These are phyloP conservation scores for Papilio demoleus DNA, from an alignment of 2,888 invertebrate species.

Conservation along the genomic window DNA sequence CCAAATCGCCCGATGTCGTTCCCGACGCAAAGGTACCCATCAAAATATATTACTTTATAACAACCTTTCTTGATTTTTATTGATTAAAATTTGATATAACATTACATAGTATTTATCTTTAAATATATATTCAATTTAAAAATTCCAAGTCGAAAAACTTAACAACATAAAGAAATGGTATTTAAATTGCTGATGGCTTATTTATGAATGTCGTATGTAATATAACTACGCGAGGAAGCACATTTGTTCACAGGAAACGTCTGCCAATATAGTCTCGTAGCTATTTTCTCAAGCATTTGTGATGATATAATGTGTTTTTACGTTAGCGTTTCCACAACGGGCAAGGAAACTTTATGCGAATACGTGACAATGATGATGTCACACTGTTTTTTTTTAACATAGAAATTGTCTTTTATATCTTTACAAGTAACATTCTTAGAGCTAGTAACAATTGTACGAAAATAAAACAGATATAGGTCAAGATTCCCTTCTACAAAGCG, in stretches of 20 bases:
- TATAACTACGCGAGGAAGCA: slow-evolving; percentile 19
- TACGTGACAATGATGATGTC: slow-evolving; percentile 6
- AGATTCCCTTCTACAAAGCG: slow-evolving; percentile 50
- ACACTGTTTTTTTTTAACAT: slow-evolving; percentile 4
- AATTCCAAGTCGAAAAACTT: not conserved
- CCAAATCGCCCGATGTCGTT: no score
- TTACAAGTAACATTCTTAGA: not conserved
- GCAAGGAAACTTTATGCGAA: slow-evolving; percentile 4
- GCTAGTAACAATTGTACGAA: slow-evolving; percentile 23
- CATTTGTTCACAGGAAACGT: slow-evolving; percentile 18
- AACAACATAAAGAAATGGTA: not conserved
- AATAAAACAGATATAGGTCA: slow-evolving; percentile 52
- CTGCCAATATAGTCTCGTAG: slow-evolving; percentile 18
- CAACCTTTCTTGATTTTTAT: no score
- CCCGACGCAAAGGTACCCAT: no score
- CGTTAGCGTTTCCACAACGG: slow-evolving; percentile 6
- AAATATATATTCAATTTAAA: not conserved
- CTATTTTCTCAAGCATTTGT: slow-evolving; percentile 8
- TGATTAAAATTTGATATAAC: no score
- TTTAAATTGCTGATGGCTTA: not conserved
- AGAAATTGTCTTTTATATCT: not conserved
- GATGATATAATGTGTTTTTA: slow-evolving; percentile 31
- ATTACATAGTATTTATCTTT: not conserved
- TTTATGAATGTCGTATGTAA: slow-evolving; percentile 21
- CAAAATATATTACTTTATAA: no score